Evolutionary conservation across 1,140 invertebrate genomes (phyloP), one percentile per base, ranked within the genome.

Genomic region (Linepithema humile): DNA sequence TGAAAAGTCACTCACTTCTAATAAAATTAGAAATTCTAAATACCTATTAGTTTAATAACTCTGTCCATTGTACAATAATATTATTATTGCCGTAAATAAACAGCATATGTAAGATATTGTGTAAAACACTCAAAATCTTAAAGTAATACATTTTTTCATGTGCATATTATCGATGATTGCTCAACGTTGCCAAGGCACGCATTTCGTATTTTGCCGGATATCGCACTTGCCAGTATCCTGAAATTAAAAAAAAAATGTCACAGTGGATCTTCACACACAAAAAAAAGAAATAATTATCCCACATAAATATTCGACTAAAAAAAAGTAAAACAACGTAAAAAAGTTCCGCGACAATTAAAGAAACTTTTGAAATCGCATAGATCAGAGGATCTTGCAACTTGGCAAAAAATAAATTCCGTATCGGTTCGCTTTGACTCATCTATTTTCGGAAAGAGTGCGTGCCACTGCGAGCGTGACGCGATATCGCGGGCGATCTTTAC

Each of bases 191-290:
- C 77, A 89, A 35, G 84, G 73, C 20, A 84, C 64, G 17, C 88
- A 89, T 1, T 72, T 67, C 1, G 65, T 82, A 10, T 57, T 80
- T 23, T 67, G 23, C 0, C 48, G 83, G 0, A 70, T 74, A 3
- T 82, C 84, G n/a, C 86, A 88, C 2, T 29, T 12, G 20, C 64
- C 80, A 32, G 70, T 83, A 15, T 40, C 62, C 85, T 88, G 43
- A 35, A 90, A 88, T 12, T 80, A 23, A 60, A 45, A 64, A 1
- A 70, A 20, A 3, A 26, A 73, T 38, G 5, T 17, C 53, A 26
- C 53, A 17, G 29, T 32, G 15, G 1, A 40, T 62, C 15, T 17
- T 38, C 26, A 29, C 2, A 50, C 12, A 26, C 20, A 26, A 38
- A 5, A 45, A 65, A 9, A 55, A 67, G 5, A 1, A 70, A n/a